Conservation (phyloP, 2,797 vertebrate genomes). For the Cuculus canorus region DNA sequence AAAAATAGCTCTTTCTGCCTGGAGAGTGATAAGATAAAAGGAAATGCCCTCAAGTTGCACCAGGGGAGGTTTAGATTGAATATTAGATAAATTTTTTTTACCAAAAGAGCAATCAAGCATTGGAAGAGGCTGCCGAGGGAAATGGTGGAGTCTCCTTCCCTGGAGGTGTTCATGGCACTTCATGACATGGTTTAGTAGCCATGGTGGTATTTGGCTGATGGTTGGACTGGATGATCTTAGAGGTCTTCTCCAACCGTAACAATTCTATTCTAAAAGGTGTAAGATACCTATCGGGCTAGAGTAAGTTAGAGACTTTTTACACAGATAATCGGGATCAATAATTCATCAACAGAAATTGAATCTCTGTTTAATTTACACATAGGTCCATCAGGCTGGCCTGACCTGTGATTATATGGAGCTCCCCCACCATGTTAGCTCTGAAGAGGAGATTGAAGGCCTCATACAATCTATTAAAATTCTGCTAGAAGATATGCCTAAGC, state of each 20-base stretch:
- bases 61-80: too few species aligned
- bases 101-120: too few species aligned
- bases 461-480: constrained; percentile 79
- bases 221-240: too few species aligned
- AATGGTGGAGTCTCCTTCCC: too few species aligned
- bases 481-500: constrained; percentile 85
- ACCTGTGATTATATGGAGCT: constrained; percentile 94
- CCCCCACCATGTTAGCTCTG: constrained; percentile 92
- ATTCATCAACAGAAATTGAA: neutral
- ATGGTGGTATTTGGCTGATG: too few species aligned
- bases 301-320: neutral
- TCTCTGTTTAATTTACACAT: neutral
- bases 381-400: constrained; percentile 96
- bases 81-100: too few species aligned
- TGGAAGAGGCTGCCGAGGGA: too few species aligned
- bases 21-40: neutral
- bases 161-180: too few species aligned
- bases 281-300: neutral
- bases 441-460: constrained; percentile 86
- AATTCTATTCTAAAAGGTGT: neutral
- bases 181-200: too few species aligned
- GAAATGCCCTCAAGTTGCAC: too few species aligned
- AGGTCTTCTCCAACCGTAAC: too few species aligned
- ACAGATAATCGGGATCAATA: neutral
- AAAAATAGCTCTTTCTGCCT: neutral